phyloP scores from a whole-genome alignment of 2,113 vertebrate species.

The Menidia beryllina region DNA sequence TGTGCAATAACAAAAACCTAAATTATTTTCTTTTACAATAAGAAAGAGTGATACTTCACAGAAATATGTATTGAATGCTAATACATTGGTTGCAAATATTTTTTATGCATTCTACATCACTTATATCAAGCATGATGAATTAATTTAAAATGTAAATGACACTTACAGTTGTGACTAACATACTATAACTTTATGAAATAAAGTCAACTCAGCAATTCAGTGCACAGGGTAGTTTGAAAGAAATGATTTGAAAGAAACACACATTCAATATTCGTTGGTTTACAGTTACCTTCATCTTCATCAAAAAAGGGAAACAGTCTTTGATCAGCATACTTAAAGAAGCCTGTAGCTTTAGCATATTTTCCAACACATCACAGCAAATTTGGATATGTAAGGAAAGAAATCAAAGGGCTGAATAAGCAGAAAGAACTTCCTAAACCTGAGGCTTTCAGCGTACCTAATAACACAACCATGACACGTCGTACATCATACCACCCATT shows the following conservation, averaged over 20 bases:
- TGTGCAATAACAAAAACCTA: not conserved
- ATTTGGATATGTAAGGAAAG: constrained; percentile 92
- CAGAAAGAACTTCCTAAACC: constrained; percentile 83
- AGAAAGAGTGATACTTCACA: not conserved
- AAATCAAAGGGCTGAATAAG: constrained; percentile 97
- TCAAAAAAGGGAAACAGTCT: constrained; percentile 21
- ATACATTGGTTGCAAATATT: not conserved
- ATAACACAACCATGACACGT: constrained; percentile 88
- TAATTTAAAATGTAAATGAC: not conserved
- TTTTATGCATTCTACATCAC: not conserved
- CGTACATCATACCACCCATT: constrained; percentile 91
- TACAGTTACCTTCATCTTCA: constrained; percentile 31
- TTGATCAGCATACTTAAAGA: constrained; percentile 74
- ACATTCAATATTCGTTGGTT: not conserved
- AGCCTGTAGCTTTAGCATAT: constrained; percentile 84
- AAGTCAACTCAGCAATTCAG: not conserved
- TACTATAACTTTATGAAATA: not conserved
- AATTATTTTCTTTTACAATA: not conserved
- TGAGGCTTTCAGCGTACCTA: constrained; percentile 82
- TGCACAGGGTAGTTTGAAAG: not conserved
- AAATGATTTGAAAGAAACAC: not conserved
- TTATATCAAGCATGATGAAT: not conserved
- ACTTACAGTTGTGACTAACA: not conserved
- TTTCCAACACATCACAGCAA: constrained; percentile 89
- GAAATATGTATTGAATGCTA: not conserved